Conservation (phyloP, 2,113 vertebrate genomes). For the Chaetura pelagica region DNA sequence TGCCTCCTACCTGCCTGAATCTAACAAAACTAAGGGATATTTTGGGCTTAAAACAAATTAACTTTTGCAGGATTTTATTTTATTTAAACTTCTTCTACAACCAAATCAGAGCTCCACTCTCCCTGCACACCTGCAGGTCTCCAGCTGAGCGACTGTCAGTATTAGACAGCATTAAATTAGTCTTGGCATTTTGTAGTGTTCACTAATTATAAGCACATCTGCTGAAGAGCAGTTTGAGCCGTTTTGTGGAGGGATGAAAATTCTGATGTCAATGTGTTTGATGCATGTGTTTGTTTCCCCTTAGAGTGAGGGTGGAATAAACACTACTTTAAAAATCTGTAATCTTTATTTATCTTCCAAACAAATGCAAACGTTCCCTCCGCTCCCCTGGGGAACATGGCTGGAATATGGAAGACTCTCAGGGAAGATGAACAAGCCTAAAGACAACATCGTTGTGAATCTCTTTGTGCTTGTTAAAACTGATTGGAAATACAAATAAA, state of each 20-base stretch:
- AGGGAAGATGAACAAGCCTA: not conserved
- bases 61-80: not conserved
- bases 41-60: not conserved
- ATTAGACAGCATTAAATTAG: not conserved
- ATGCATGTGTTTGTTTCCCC: conserved; percentile 27
- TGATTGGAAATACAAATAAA: not conserved
- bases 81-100: not conserved
- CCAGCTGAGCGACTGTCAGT: not conserved
- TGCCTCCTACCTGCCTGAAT: not conserved
- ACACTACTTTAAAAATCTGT: conserved; percentile 40
- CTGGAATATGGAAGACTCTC: not conserved
- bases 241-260: not conserved
- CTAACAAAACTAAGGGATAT: not conserved
- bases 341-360: conserved; percentile 48
- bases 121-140: not conserved
- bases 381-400: not conserved
- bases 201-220: conserved; percentile 40
- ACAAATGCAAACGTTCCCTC: not conserved
- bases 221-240: not conserved
- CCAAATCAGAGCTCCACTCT: not conserved
- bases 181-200: not conserved
- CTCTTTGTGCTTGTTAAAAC: not conserved
- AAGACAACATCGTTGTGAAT: not conserved
- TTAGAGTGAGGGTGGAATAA: conserved; percentile 14
- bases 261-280: not conserved